These are phyloP conservation scores for Parauchenoglanis punctatus DNA, from an alignment of 2,797 vertebrate genomes.

Conservation along the genomic window DNA sequence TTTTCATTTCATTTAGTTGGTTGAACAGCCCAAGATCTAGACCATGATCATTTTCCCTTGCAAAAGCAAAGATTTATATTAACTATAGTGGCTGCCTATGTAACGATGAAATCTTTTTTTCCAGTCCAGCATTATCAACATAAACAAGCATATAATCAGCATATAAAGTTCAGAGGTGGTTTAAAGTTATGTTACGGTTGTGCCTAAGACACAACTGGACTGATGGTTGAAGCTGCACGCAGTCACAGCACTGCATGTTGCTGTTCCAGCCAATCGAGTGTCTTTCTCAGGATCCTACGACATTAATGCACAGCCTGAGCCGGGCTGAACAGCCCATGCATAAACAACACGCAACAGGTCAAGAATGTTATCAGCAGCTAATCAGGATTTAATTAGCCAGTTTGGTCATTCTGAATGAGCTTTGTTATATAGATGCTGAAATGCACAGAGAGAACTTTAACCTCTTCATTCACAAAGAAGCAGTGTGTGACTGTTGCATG, in stretches of 20 bases:
- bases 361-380: background rate
- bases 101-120: background rate
- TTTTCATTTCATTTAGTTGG: background rate
- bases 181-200: background rate
- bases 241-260: background rate
- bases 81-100: background rate
- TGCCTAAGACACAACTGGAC: background rate
- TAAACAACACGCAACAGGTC: background rate
- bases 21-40: background rate
- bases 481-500: background rate
- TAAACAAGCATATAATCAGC: background rate
- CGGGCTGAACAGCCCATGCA: background rate
- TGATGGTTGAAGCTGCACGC: background rate
- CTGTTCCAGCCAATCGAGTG: background rate
- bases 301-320: background rate
- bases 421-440: background rate
- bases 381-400: constrained; percentile 10
- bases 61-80: background rate
- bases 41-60: background rate
- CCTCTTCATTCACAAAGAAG: background rate
- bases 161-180: too few species aligned
- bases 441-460: background rate
- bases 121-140: background rate
- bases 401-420: constrained; percentile 2
- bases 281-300: constrained; percentile 6